phyloP scores from a whole-genome alignment of 2,888 invertebrate species.

The Idaea biselata region DNA sequence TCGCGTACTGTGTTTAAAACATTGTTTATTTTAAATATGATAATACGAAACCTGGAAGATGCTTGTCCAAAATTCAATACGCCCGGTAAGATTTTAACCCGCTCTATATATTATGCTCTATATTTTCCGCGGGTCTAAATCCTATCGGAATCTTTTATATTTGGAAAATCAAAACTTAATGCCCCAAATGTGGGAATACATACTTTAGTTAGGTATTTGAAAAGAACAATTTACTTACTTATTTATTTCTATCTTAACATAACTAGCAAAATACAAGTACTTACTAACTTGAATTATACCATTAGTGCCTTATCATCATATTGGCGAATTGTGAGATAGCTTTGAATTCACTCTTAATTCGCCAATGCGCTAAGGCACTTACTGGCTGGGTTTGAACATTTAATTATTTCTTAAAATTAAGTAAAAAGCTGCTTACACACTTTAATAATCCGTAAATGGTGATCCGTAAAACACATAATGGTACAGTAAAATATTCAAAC shows the following conservation, averaged over 20 bases:
- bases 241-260: neutral
- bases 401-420: neutral
- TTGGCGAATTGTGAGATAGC: no score
- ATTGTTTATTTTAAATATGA: no score
- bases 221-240: neutral
- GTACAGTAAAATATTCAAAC: neutral
- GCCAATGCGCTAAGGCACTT: no score
- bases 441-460: neutral
- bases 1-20: no score
- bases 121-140: no score
- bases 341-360: no score
- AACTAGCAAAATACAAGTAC: constrained; percentile 5
- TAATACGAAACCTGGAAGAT: no score
- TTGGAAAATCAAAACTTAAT: neutral
- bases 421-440: neutral
- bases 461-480: neutral
- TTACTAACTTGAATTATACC: neutral
- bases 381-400: neutral
- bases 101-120: no score
- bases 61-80: no score
- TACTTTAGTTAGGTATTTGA: neutral
- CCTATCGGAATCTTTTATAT: no score
- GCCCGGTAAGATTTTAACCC: no score
- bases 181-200: neutral
- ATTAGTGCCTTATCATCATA: no score